phyloP scores from a whole-genome alignment of 2,797 vertebrate genomes.

The Gouania willdenowi region DNA sequence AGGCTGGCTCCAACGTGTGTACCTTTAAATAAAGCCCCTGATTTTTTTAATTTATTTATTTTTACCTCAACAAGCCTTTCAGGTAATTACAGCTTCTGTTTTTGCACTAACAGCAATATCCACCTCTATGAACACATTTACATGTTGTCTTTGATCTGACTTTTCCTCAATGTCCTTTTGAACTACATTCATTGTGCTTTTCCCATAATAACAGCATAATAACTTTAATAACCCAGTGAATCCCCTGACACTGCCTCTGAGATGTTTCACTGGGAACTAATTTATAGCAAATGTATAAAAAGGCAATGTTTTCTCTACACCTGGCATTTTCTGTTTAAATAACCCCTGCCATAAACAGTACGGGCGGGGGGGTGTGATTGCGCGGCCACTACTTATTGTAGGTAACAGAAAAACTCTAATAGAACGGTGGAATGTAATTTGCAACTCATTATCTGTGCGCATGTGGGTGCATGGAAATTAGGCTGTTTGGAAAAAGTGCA shows the following conservation, averaged over 20 bases:
- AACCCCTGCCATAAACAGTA: not conserved
- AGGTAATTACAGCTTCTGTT: constrained; percentile 8
- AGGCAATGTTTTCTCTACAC: not conserved
- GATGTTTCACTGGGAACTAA: constrained; percentile 1
- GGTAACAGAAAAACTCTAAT: not conserved
- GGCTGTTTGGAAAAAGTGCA: not conserved
- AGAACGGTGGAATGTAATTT: constrained; percentile 17
- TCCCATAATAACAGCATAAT: not conserved
- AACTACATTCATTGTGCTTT: constrained; percentile 1
- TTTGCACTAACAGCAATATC: constrained; percentile 2
- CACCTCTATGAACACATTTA: constrained; percentile 4
- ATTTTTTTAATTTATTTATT: constrained; percentile 4
- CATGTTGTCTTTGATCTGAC: constrained; percentile 12
- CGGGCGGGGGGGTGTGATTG: not conserved
- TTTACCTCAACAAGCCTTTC: constrained; percentile 1
- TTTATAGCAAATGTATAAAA: not conserved
- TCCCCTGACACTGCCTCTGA: constrained; percentile 1
- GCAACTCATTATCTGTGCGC: constrained; percentile 11
- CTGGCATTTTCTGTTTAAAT: not conserved
- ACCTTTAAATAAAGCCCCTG: not conserved
- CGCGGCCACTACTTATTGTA: not conserved
- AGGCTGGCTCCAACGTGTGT: not conserved
- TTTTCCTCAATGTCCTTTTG: not conserved
- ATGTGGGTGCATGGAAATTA: constrained; percentile 4
- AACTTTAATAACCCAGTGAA: not conserved